Percentiles rank a stretch among this genome's conserved stretches.
These are phyloP conservation scores for Branchinecta sandiegonensis DNA, from an alignment of 2,888 invertebrate species.

Conservation along the genomic window DNA sequence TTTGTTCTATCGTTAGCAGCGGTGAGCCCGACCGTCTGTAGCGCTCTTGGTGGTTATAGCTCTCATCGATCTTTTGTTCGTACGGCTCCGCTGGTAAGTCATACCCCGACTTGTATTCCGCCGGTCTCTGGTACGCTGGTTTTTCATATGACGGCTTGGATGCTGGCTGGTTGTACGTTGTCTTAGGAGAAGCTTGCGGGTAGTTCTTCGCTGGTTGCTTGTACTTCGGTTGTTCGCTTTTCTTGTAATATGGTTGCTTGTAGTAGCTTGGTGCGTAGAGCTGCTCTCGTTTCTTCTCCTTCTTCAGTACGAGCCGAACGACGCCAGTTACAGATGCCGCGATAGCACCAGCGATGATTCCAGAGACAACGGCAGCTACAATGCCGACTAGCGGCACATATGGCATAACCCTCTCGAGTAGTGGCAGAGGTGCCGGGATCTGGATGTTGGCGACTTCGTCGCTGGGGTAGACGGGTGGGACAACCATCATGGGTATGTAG, in stretches of 20 bases:
- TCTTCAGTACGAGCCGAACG: neutral
- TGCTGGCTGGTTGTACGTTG: no score
- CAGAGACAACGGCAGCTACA: neutral
- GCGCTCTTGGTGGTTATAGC: no score
- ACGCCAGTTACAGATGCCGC: conserved; percentile 3
- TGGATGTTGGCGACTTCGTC: neutral
- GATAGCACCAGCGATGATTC: neutral
- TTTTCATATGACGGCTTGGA: no score
- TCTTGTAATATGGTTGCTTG: neutral
- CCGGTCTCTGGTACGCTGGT: no score
- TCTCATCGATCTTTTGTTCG: no score
- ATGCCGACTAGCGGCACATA: neutral
- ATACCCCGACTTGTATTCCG: no score
- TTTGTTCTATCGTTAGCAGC: no score
- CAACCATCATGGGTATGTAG: neutral
- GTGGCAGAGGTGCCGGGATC: neutral
- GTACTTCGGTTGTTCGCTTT: neutral
- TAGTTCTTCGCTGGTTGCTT: no score
- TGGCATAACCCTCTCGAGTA: neutral
- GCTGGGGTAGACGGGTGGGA: neutral
- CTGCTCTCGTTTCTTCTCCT: neutral
- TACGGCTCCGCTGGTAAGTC: no score
- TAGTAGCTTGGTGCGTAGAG: neutral
- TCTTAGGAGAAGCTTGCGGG: no score
- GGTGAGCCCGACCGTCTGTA: no score